Percentiles rank a stretch among this genome's conserved stretches.
Evolutionary conservation across 1,140 invertebrate species (phyloP).

Genomic region (Scaptodrosophila lebanonensis): DNA sequence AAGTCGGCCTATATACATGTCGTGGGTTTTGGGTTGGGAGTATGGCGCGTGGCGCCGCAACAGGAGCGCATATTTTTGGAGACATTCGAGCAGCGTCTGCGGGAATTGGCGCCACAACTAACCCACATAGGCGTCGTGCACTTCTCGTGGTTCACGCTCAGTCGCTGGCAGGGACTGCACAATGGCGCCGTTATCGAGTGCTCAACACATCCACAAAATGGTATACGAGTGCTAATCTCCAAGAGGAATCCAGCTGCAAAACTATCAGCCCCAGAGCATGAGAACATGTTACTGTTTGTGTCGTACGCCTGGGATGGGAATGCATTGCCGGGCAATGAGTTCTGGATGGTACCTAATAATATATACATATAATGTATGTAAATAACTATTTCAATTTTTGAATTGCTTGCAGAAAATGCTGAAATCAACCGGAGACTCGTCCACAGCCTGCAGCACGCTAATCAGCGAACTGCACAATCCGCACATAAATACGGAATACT

Average conservation of each 20-base stretch:
- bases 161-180: conserved; percentile 33
- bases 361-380: neutral
- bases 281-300: conserved; percentile 78
- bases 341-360: conserved; percentile 78
- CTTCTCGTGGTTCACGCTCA: conserved; percentile 68
- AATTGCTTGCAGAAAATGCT: conserved; percentile 56
- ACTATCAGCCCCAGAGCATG: conserved; percentile 22
- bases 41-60: conserved; percentile 62
- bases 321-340: conserved; percentile 82
- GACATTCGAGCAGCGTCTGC: conserved; percentile 66
- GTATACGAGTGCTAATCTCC: conserved; percentile 54
- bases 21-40: conserved; percentile 69
- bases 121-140: conserved; percentile 57
- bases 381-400: neutral
- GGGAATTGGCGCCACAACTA: conserved; percentile 36
- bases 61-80: conserved; percentile 73
- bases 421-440: conserved; percentile 80
- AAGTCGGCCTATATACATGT: conserved; percentile 66
- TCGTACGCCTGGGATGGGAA: conserved; percentile 85
- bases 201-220: conserved; percentile 41
- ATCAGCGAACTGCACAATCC: conserved; percentile 81
- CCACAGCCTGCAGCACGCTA: conserved; percentile 80
- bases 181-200: conserved; percentile 41
- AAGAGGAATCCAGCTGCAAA: conserved; percentile 66
- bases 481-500: conserved; percentile 78